These are phyloP conservation scores for Corythornis leucogaster DNA, from an alignment of 2,797 vertebrate species.

Conservation along the genomic window DNA sequence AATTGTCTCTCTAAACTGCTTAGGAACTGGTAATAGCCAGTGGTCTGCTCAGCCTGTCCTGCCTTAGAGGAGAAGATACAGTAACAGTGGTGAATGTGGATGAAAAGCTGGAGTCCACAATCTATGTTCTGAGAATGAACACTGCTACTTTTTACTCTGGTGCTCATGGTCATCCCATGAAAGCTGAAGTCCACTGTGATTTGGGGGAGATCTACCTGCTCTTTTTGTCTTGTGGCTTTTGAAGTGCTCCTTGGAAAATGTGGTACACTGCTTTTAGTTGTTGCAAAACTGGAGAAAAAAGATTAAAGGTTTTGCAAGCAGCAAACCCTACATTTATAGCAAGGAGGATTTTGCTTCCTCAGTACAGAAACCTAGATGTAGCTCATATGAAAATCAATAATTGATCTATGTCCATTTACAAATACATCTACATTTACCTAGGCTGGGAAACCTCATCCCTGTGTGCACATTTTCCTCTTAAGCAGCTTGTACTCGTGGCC, in stretches of 20 bases:
- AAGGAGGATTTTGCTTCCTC: neutral
- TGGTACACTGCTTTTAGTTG: neutral
- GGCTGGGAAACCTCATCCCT: neutral
- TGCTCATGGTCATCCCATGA: neutral
- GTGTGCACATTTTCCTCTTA: neutral
- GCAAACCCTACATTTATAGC: neutral
- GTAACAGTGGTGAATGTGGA: neutral
- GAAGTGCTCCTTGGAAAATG: neutral
- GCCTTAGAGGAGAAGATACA: neutral
- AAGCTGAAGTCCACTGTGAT: neutral
- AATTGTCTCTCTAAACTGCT: neutral
- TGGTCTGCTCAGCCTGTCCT: neutral
- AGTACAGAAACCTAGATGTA: neutral
- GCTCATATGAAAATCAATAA: slow-evolving; percentile 33
- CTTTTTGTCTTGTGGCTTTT: neutral
- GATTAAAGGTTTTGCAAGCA: slow-evolving; percentile 12
- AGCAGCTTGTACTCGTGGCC: neutral
- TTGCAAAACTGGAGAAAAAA: neutral
- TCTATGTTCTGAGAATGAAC: neutral
- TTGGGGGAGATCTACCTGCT: neutral
- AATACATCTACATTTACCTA: neutral
- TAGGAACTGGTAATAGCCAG: neutral
- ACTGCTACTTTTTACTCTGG: neutral
- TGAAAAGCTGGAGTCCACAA: neutral
- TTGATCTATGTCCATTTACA: slow-evolving; percentile 11